These are phyloP conservation scores for Meandrusa payeni DNA, from an alignment of 2,888 invertebrate species.

Conservation along the genomic window DNA sequence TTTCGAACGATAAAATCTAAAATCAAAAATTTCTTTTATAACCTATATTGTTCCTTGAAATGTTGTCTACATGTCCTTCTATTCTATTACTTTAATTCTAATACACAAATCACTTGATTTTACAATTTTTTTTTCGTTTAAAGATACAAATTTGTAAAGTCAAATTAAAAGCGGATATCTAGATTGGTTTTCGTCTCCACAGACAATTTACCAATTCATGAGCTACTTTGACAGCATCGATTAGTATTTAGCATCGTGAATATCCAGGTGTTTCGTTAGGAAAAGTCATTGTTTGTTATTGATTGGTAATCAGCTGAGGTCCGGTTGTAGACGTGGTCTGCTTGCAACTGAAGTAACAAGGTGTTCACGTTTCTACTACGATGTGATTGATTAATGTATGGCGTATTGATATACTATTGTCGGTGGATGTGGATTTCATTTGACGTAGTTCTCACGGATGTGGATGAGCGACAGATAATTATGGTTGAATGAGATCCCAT, in stretches of 20 bases:
- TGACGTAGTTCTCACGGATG: background rate
- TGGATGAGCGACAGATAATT: too few relatives aligned
- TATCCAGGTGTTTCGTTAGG: background rate
- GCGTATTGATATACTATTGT: background rate
- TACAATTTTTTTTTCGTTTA: too few relatives aligned
- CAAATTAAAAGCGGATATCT: background rate
- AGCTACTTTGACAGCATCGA: background rate
- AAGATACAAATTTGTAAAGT: too few relatives aligned
- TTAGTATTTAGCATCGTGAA: slow-evolving; percentile 4
- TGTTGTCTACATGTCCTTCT: too few relatives aligned
- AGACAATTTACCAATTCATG: slow-evolving; percentile 5
- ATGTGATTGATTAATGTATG: slow-evolving; percentile 2
- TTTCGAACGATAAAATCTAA: too few relatives aligned
- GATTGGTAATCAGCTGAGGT: background rate
- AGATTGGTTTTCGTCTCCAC: background rate
- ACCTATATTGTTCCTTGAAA: too few relatives aligned
- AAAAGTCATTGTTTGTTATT: slow-evolving; percentile 4
- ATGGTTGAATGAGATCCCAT: too few relatives aligned
- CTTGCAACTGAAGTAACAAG: background rate
- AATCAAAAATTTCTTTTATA: too few relatives aligned
- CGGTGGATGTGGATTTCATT: background rate
- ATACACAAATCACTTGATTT: too few relatives aligned
- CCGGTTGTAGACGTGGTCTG: slow-evolving; percentile 9
- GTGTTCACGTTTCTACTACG: background rate
- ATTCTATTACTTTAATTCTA: too few relatives aligned